phyloP scores from a whole-genome alignment of 1,140 invertebrate genomes.

The Cydia strobilella region DNA sequence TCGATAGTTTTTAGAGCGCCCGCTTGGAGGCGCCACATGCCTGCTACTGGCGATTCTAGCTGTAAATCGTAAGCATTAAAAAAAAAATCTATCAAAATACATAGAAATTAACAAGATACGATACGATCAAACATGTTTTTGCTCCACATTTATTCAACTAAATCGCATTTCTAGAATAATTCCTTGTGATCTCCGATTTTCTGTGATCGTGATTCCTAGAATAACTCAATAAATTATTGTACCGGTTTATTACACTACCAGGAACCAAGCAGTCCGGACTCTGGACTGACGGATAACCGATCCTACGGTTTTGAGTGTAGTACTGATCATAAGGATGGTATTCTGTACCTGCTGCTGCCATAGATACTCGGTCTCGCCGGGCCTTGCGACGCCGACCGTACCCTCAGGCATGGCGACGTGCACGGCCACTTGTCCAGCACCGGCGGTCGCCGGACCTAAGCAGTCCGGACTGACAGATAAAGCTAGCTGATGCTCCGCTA shows the following conservation, averaged over 20 bases:
- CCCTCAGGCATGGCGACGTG: constrained; percentile 49
- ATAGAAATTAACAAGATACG: too few relatives aligned
- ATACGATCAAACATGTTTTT: too few relatives aligned
- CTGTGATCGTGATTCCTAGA: background rate
- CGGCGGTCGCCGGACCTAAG: constrained; percentile 62
- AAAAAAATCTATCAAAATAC: background rate
- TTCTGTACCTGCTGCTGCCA: constrained; percentile 27
- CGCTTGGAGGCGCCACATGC: constrained; percentile 87
- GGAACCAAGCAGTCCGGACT: too few relatives aligned
- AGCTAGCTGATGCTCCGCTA: constrained; percentile 91
- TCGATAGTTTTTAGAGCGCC: constrained; percentile 86
- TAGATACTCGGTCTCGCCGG: constrained; percentile 78
- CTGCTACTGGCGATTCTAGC: constrained; percentile 88
- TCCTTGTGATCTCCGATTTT: too few relatives aligned
- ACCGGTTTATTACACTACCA: too few relatives aligned
- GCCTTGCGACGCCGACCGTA: constrained; percentile 85
- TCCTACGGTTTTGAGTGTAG: too few relatives aligned
- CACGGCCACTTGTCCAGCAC: constrained; percentile 82
- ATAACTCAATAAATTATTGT: too few relatives aligned
- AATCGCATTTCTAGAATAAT: background rate
- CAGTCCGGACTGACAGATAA: constrained; percentile 81
- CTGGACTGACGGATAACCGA: too few relatives aligned
- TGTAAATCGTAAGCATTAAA: constrained; percentile 61
- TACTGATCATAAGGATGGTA: background rate
- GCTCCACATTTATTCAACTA: background rate